These are phyloP conservation scores for Ciconia nigra DNA, from an alignment of 2,797 vertebrate genomes.

Conservation along the genomic window DNA sequence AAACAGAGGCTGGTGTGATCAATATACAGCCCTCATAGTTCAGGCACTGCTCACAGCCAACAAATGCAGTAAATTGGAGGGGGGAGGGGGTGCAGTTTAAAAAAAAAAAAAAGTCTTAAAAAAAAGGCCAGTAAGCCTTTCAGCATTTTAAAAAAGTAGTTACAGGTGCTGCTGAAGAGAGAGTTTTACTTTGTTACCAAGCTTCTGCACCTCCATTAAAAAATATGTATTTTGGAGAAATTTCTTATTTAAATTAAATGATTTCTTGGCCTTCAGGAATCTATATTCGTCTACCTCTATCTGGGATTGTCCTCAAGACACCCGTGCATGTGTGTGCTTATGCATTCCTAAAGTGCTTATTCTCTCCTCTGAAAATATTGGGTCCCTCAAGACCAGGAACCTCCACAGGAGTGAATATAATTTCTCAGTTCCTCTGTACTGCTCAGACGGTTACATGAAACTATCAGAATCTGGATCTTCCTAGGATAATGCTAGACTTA, in stretches of 20 bases:
- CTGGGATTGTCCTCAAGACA: background rate
- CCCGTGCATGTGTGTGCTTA: background rate
- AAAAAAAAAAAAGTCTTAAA: background rate
- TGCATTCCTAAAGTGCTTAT: background rate
- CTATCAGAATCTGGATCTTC: background rate
- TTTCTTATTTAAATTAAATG: background rate
- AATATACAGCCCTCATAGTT: slow-evolving; percentile 12
- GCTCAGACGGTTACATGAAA: background rate
- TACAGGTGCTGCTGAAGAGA: background rate
- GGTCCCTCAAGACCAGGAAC: background rate
- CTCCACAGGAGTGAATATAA: background rate
- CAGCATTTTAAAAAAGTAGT: background rate
- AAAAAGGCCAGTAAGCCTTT: background rate
- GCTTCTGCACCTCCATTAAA: background rate
- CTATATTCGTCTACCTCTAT: background rate
- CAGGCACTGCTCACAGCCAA: slow-evolving; percentile 29
- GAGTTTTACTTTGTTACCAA: background rate
- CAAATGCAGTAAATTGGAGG: background rate
- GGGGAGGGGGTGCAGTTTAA: background rate
- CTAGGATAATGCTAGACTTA: background rate
- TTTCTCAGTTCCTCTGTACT: background rate
- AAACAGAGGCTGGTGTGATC: slow-evolving; percentile 51
- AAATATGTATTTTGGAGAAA: background rate
- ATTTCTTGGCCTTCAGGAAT: background rate
- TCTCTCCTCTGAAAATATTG: background rate